Conservation (phyloP, 2,797 vertebrate genomes). For the Cossypha heuglini region DNA sequence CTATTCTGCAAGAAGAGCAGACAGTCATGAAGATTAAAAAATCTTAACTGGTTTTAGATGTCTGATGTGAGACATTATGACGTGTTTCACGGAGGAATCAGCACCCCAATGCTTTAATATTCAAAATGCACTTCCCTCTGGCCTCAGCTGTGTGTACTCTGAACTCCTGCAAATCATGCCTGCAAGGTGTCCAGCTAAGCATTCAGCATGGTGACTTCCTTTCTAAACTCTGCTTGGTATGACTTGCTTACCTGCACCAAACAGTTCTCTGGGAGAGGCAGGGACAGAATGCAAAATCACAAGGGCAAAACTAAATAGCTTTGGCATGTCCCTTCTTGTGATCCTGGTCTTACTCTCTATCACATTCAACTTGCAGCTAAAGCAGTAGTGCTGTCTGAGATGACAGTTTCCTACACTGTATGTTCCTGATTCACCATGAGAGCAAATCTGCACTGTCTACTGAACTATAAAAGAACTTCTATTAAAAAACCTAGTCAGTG, state of each 20-base stretch:
- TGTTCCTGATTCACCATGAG: not conserved
- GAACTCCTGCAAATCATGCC: not conserved
- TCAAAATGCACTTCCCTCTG: not conserved
- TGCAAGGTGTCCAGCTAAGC: not conserved
- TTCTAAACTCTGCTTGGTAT: not conserved
- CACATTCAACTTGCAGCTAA: not conserved
- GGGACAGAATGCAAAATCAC: not conserved
- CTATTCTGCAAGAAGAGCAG: not conserved
- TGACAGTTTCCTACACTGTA: not conserved
- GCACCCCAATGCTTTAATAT: not conserved
- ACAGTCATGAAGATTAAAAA: not conserved
- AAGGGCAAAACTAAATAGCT: not conserved
- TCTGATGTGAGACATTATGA: not conserved
- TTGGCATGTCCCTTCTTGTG: not conserved
- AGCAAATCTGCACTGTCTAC: not conserved
- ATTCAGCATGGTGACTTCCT: not conserved
- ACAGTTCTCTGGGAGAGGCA: not conserved
- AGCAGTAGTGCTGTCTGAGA: not conserved
- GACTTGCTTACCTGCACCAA: conserved; percentile 1
- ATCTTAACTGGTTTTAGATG: not conserved
- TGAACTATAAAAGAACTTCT: not conserved
- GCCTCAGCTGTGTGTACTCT: not conserved
- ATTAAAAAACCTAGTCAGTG: not conserved
- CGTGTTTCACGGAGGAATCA: not conserved
- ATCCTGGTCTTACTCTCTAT: not conserved